Evolutionary conservation across 1,140 invertebrate species (phyloP).

Genomic region (Ruditapes philippinarum): DNA sequence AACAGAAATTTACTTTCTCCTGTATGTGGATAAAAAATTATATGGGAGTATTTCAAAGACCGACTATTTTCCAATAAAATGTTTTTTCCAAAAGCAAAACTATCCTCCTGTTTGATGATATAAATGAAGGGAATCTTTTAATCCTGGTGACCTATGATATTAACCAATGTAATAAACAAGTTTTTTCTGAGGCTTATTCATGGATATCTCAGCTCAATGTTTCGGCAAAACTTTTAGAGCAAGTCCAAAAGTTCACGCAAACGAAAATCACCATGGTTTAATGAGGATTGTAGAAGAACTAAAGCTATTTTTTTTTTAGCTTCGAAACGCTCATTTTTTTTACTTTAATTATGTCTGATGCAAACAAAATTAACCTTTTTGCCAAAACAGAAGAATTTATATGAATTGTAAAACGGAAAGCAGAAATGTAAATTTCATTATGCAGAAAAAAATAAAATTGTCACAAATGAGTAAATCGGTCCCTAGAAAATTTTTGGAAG

Average conservation of each 20-base stretch:
- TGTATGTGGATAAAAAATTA: neutral
- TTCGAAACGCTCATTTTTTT: neutral
- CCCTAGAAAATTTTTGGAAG: neutral
- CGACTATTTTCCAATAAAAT: neutral
- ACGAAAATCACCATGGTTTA: neutral
- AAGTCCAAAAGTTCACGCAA: neutral
- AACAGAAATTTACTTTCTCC: neutral
- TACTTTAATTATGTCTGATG: neutral
- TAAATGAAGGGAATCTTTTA: neutral
- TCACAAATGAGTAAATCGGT: neutral
- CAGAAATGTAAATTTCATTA: neutral
- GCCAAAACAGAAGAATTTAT: neutral
- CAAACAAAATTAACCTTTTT: neutral
- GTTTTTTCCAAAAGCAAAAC: neutral
- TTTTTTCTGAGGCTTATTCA: neutral
- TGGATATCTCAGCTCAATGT: neutral
- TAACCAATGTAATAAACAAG: constrained; percentile 9
- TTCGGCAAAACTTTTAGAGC: neutral
- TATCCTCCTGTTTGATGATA: neutral
- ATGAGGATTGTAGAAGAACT: neutral
- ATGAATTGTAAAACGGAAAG: neutral
- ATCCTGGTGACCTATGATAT: neutral
- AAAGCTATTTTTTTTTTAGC: neutral
- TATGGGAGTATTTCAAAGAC: neutral
- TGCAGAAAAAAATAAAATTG: neutral